phyloP scores from a whole-genome alignment of 2,888 invertebrate genomes.

The Sinodicranocentrus sp. region DNA sequence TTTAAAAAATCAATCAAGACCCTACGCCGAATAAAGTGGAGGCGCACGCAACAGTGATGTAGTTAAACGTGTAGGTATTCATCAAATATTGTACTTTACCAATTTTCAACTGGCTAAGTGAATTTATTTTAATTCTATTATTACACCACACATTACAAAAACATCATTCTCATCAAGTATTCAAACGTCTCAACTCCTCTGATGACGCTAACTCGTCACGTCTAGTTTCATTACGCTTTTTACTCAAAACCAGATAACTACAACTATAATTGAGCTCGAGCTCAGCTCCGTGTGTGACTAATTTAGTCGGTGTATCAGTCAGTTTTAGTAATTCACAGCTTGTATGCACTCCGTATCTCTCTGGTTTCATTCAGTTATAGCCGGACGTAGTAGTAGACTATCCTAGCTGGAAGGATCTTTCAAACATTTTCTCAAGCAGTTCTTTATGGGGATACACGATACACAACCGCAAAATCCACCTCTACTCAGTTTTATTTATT shows the following conservation, averaged over 20 bases:
- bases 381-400: neutral
- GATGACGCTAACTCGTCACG: conserved; percentile 14
- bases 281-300: too few relatives aligned
- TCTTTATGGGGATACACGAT: neutral
- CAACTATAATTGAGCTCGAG: conserved; percentile 11
- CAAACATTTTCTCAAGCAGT: too few relatives aligned
- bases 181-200: too few relatives aligned
- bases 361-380: conserved; percentile 28
- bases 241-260: neutral
- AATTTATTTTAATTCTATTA: too few relatives aligned
- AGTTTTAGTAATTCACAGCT: too few relatives aligned
- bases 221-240: conserved; percentile 27
- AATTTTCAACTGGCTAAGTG: too few relatives aligned
- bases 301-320: too few relatives aligned
- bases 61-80: too few relatives aligned
- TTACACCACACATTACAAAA: too few relatives aligned
- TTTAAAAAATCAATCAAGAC: neutral
- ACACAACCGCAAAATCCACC: neutral
- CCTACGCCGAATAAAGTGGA: neutral
- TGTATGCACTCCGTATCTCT: neutral
- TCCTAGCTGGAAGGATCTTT: neutral
- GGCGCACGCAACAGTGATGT: too few relatives aligned
- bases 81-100: too few relatives aligned
- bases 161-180: too few relatives aligned
- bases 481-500: neutral